Conservation (phyloP, 2,797 vertebrate species). For the Neomorphus geoffroyi region DNA sequence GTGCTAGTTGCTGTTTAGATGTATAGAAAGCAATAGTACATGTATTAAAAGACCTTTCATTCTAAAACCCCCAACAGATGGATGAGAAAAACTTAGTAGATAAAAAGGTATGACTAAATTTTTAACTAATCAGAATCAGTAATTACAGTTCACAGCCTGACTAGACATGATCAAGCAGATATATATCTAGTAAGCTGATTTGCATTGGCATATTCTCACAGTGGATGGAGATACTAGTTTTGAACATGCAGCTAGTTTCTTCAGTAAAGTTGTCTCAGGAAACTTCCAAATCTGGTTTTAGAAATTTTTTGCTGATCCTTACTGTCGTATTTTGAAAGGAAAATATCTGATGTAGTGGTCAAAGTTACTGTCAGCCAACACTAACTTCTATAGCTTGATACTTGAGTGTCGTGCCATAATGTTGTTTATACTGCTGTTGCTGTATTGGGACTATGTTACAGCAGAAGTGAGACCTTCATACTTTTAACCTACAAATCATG, state of each 20-base stretch:
- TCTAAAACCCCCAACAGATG: not conserved
- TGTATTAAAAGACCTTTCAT: not conserved
- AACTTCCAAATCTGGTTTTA: not conserved
- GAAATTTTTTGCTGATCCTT: not conserved
- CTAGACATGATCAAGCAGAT: slow-evolving; percentile 40
- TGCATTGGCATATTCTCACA: not conserved
- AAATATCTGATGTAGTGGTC: not conserved
- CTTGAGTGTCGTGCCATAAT: not conserved
- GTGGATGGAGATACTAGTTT: not conserved
- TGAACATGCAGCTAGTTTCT: not conserved
- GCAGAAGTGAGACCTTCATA: not conserved
- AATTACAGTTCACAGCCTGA: slow-evolving; percentile 57
- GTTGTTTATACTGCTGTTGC: not conserved
- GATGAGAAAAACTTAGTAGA: not conserved
- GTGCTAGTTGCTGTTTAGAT: not conserved
- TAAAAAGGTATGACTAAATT: slow-evolving; percentile 24
- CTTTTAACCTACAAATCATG: not conserved
- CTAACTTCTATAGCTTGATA: not conserved
- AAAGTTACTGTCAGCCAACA: not conserved
- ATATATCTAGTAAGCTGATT: slow-evolving; percentile 40
- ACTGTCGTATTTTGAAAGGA: not conserved
- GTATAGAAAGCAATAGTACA: not conserved
- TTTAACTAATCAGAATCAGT: slow-evolving; percentile 46
- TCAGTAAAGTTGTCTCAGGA: not conserved
- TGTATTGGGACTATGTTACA: not conserved